phyloP scores from a whole-genome alignment of 2,113 vertebrate genomes.

The Genyomyrus donnyi region DNA sequence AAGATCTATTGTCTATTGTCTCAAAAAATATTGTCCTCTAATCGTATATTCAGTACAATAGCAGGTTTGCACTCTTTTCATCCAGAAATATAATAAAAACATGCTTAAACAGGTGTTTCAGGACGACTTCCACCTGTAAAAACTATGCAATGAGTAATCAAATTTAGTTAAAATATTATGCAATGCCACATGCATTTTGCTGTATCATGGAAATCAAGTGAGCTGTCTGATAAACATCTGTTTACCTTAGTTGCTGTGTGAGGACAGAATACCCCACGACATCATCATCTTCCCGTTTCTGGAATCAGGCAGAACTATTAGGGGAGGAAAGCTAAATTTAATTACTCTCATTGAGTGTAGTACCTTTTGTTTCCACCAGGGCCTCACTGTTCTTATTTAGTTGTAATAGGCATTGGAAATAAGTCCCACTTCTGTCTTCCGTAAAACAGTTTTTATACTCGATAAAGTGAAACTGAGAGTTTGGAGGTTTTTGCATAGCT shows the following conservation, averaged over 20 bases:
- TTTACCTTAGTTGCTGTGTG: background rate
- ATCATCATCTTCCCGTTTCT: background rate
- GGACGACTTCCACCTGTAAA: background rate
- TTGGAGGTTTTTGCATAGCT: background rate
- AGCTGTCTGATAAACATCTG: background rate
- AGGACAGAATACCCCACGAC: background rate
- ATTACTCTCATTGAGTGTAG: background rate
- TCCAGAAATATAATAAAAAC: background rate
- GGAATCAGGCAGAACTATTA: background rate
- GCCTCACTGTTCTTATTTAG: background rate
- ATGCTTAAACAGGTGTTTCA: background rate
- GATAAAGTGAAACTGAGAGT: background rate
- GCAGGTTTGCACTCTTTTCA: background rate
- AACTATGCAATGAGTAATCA: background rate
- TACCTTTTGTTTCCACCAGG: background rate
- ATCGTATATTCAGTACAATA: background rate
- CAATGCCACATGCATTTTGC: background rate
- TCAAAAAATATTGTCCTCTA: background rate
- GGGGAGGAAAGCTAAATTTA: background rate
- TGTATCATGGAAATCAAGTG: background rate
- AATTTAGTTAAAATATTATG: background rate
- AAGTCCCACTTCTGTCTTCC: background rate
- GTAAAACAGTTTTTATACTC: background rate
- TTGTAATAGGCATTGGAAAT: background rate
- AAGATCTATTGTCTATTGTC: background rate